Evolutionary conservation across 2,113 vertebrate genomes (phyloP), one percentile per base, ranked within the genome.

Genomic region (Zosterops lateralis): DNA sequence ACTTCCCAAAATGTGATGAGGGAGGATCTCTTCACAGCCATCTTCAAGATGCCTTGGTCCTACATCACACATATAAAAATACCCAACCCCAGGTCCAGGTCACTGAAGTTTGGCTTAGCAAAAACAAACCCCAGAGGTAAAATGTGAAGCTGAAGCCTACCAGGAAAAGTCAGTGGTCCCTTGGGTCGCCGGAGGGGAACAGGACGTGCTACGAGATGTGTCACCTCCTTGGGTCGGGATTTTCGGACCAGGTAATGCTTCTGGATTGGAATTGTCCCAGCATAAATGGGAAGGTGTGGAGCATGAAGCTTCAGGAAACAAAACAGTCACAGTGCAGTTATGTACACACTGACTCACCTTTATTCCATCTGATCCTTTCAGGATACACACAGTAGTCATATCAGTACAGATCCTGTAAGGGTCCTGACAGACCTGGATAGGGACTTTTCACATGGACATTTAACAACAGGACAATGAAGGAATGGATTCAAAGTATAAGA

Each of bases 1-100:
- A 85, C 89, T 98, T 87, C 99, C 99, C 97, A 99, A 96, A 89
- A 99, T 98, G 89, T 98, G 98, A 92, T 99, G 99, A 13, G 98
- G 98, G 86, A 98, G 98, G 92, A 99, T 94, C 96, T 98, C 97
- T 34, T 97, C 97, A 42, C 87, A 42, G 47, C 88, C 89, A 71
- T 97, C 97, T 62, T 97, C 97, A 24, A 94, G 86, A 47, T 92
- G 91, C 17, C 97, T 89, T 1, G 82, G 64, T 61, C 92, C 98
- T 99, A 54, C 18, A 80, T 89, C 29, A 38, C 28, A 65, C 8
- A 74, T 10, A 61, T 7, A 58, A 29, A 73, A 53, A 36, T 2
- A 25, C 8, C 5, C 80, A 84, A 58, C 11, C 38, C 17, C 58
- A 88, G 47, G 67, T 38, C 7, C 40, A 45, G 25, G 42, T 72